These are phyloP conservation scores for Timema cristinae DNA, from an alignment of 2,888 invertebrate genomes.

Conservation along the genomic window DNA sequence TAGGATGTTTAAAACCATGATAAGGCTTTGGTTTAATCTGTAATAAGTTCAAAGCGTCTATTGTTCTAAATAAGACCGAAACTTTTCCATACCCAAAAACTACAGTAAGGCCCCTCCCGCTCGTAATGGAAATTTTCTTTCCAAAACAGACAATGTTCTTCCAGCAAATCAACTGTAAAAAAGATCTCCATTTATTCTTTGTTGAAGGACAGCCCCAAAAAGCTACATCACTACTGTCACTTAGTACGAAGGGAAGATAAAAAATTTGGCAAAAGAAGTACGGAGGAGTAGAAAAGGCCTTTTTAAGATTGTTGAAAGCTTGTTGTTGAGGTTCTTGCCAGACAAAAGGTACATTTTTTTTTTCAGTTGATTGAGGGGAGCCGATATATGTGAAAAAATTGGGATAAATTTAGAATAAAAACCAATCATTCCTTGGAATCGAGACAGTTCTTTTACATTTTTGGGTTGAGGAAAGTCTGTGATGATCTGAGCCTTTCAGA, in stretches of 20 bases:
- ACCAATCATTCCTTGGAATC: slow-evolving; percentile 1
- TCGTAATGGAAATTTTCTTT: neutral
- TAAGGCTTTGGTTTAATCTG: neutral
- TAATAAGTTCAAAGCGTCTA: neutral
- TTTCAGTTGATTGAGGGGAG: neutral
- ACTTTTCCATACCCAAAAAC: neutral
- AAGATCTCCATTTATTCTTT: neutral
- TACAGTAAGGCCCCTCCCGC: neutral
- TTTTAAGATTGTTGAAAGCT: neutral
- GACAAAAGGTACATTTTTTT: neutral
- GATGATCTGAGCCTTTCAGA: too few species aligned
- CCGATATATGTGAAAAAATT: neutral
- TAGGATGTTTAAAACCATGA: neutral
- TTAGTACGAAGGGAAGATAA: neutral
- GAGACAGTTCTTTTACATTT: too few species aligned
- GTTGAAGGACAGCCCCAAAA: neutral
- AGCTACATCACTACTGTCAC: neutral
- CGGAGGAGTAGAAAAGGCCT: neutral
- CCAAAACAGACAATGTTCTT: neutral
- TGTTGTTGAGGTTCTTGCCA: neutral
- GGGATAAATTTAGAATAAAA: neutral
- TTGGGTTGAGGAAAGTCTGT: too few species aligned
- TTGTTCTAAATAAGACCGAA: neutral
- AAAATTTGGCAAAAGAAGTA: neutral
- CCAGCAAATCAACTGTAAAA: neutral